Base-by-base conservation (phyloP, 2,888 invertebrate genomes). In the Esperia sulphurella region DNA sequence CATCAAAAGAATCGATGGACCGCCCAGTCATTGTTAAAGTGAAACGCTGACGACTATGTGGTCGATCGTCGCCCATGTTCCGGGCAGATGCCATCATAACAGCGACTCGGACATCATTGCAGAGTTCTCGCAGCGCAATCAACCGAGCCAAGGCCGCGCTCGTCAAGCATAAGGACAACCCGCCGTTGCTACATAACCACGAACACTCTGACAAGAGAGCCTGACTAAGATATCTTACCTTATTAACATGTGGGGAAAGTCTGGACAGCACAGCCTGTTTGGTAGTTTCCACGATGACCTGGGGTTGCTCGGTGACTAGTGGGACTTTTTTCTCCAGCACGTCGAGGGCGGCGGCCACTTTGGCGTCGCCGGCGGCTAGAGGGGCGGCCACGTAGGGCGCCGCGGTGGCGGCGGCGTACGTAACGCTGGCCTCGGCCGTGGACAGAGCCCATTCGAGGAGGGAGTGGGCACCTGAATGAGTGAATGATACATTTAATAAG, bases 401-500 rank as follows among this genome's bases (percentile, higher is more conserved):
- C 0, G 93, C 93, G 2, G 93, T 92, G 28, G 86, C 88, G 0
- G 94, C 90, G 0, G 93, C 93, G 57, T 91, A 90, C 28, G 92
- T 86, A 29, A 93, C 88, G 1, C 94, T 91, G 1, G 92, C 91
- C 65, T 94, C 94, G 0, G 94, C 92, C 1, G 93, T 92, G 14
- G 91, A 92, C 3, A 94, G 78, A 0, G 94, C 93, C 93, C 94
- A 94, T 75, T 92, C 92, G 14, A 93, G 85, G 45, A 94, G 85
- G 4, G 92, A 91, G 69, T 93, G 93, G 13, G 92, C 91, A 46
- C 92, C 93, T 92, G 55, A 3, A 35, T 40, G 37, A 10, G 13
- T 3, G 28, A 29, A 41, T 13, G 12, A 38, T n/a, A n/a, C n/a
- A 35, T 8, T 31, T 8, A 5, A 30, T 43, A 8, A 45, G 41